Base-by-base conservation (phyloP, 2,797 vertebrate species). In the Mormyrops boulengeri region DNA sequence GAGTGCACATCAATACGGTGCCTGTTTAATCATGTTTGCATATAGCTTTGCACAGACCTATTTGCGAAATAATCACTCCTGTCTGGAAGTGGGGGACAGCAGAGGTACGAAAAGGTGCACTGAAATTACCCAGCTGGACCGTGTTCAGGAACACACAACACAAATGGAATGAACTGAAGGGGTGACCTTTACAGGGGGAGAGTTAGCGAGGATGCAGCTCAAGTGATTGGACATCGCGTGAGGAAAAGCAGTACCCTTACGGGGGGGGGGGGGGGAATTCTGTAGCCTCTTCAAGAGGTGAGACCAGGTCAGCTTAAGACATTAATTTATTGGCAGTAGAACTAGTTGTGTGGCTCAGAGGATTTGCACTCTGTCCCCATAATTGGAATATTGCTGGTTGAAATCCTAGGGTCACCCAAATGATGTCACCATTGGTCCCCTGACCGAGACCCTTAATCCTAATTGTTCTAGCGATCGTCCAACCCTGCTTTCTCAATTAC, bases 1-100 rank as follows among this genome's bases (percentile, higher is more conserved):
- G 11, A n/a, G 34, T 14, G 6, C 50, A 55, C 52, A 87, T 87
- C 85, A 87, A 30, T 41, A 57, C 34, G 2, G 34, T 3, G 3
- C 52, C 49, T 57, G 19, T 87, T 60, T 87, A 57, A 87, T 87
- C 52, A 87, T 38, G 85, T 87, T 87, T 55, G 52, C 53, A 60
- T 17, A 52, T 57, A 34, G 53, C 34, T 57, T 41, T 38, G 30
- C 85, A 60, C 17, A 38, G 85, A n/a, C 17, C 85, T 44, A 57
- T 52, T 57, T 87, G 14, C 53, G 4, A 87, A 55, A 57, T 87
- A 38, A 87, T 85, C 85, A 41, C 8, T 26, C 52, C 34, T 85
- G 19, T 85, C 44, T 73, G 30, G 66, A 73, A 26, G 82, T 22
- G 44, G 0, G 26, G 53, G 85, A 34, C 85, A 19, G 34, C 30